Evolutionary conservation across 2,797 vertebrate species (phyloP), one percentile per base, ranked within the genome.

Genomic region (Babyrousa celebensis): DNA sequence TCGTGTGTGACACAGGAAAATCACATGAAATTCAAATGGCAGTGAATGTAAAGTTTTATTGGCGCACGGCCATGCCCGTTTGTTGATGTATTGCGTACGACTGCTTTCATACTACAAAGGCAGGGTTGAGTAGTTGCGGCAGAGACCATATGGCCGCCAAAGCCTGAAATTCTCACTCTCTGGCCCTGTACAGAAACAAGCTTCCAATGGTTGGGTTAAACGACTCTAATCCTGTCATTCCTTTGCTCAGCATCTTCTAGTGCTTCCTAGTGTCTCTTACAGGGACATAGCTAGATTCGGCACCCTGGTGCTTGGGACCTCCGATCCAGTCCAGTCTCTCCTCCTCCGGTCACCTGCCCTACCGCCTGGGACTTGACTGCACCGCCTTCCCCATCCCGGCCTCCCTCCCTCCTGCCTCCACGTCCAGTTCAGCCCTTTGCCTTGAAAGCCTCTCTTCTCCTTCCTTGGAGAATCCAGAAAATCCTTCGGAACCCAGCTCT

Each of bases 271-370:
- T 36, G 60, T 16, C 71, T 36, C 54, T 16, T 65, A 0, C 3
- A 1, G 65, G 72, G 52, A 54, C 20, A 0, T 7, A 20, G 83
- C n/a, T 43, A 62, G 68, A 25, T 5, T 40, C 70, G 54, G 17
- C 36, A 1, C 15, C 20, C 63, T 9, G 12, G 27, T 16, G 2
- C 40, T 25, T 0, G 0, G 40, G 36, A 40, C 67, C 65, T 84
- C 14, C 1, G 1, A 0, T 17, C 77, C 4, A 21, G 6, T 25
- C 54, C 3, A 15, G 52, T 0, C 1, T 71, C 16, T 29, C 36
- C 21, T 79, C 62, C 86, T n/a, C 1, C 0, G 2, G 16, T 10
- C 25, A 1, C 25, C 12, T 94, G 48, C 56, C 52, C 32, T 2
- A 2, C 65, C 36, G 32, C 25, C 72, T 7, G 29, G 40, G 27